Base-by-base conservation (phyloP, 2,113 vertebrate genomes). In the Synchiropus splendidus region DNA sequence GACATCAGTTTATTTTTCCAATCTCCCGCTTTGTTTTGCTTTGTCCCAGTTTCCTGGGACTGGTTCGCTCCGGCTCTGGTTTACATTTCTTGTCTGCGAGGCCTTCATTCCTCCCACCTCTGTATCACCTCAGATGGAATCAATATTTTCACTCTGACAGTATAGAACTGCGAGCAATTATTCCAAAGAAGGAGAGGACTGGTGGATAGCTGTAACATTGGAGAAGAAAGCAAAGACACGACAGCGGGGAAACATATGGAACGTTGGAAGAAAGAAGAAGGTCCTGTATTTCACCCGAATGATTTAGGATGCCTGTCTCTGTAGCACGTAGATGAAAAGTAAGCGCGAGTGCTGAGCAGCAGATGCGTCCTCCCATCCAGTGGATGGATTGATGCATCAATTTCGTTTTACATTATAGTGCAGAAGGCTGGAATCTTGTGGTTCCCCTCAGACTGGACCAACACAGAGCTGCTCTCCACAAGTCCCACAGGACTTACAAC, bases 281-380 rank as follows among this genome's bases (percentile, higher is more conserved):
- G 46, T 37, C 61, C 36, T 49, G 54, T 16, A 45, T 32, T 45
- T 46, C 43, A 58, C 54, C 67, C 57, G 49, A 63, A 50, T 68
- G 70, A 79, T 76, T 77, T 74, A 67, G 58, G 62, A 36, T 5
- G 59, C 45, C 56, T 55, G 45, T 48, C 45, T 49, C 46, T 51
- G 52, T 63, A 72, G 45, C 27, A 31, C 34, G 16, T 33, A 56
- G 63, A 57, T 33, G 51, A 61, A 54, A 56, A 37, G 55, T 36
- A 58, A 60, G 53, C 58, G 61, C 58, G 56, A 59, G 39, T 45
- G n/a, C 39, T 61, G 64, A 58, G 63, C 45, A 44, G 46, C 65
- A 67, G 67, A 72, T 67, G 59, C 58, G 50, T 30, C 54, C 47
- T 46, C 57, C 40, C 51, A 33, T 40, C 31, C 30, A 43, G 45